Evolutionary conservation across 2,113 vertebrate genomes (phyloP).

Genomic region (Amblyopsis rosae): DNA sequence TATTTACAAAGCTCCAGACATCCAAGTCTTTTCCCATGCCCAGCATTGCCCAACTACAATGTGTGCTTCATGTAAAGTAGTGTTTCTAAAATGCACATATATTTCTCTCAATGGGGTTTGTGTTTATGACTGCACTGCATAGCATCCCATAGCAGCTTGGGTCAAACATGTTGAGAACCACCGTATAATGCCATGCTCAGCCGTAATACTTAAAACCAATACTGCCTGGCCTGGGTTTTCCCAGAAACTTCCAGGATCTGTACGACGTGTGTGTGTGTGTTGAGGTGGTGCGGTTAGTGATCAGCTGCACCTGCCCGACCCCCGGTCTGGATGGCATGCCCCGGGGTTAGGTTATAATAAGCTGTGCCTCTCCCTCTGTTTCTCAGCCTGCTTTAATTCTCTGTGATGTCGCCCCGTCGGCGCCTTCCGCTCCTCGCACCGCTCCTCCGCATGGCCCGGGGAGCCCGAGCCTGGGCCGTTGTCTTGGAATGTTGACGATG

Average conservation of each 20-base stretch:
- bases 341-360: constrained; percentile 70
- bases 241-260: background rate
- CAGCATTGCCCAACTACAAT: too few species aligned
- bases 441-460: constrained; percentile 10
- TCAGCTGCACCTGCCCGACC: constrained; percentile 23
- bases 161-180: background rate
- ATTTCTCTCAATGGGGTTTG: too few species aligned
- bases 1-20: too few species aligned
- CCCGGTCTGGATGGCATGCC: constrained; percentile 29
- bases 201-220: too few species aligned
- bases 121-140: too few species aligned
- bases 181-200: too few species aligned
- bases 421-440: background rate
- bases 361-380: constrained; percentile 26
- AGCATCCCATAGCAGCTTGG: too few species aligned
- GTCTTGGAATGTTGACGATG: constrained; percentile 54
- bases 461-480: constrained; percentile 33
- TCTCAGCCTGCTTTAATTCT: constrained; percentile 55
- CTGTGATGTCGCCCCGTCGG: constrained; percentile 52
- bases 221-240: background rate
- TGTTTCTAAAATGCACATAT: too few species aligned
- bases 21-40: too few species aligned
- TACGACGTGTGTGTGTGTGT: background rate
- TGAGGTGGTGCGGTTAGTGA: background rate
- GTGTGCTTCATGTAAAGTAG: too few species aligned